phyloP scores from a whole-genome alignment of 2,113 vertebrate genomes.

The Pangasianodon hypophthalmus region DNA sequence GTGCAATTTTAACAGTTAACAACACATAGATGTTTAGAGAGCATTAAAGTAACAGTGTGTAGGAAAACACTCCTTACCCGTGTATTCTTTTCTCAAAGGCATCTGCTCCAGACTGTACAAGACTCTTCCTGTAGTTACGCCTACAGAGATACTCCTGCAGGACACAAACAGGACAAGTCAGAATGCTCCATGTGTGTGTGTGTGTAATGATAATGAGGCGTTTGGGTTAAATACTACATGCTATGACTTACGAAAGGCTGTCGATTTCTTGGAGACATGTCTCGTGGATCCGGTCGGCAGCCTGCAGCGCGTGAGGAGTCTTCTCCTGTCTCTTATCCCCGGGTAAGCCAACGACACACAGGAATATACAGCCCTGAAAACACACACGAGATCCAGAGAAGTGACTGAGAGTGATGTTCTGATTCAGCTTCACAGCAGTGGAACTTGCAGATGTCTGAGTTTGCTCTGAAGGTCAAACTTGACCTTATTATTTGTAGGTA shows the following conservation, averaged over 20 bases:
- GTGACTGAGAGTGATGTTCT: not conserved
- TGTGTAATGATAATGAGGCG: not conserved
- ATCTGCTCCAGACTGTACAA: conserved; percentile 72
- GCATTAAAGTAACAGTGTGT: not conserved
- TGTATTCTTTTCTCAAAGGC: conserved; percentile 67
- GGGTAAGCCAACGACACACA: conserved; percentile 68
- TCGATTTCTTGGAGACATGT: conserved; percentile 54
- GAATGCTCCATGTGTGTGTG: not conserved
- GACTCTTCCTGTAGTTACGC: conserved; percentile 65
- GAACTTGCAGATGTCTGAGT: too few species aligned
- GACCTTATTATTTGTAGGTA: too few species aligned
- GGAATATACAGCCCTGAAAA: conserved; percentile 68
- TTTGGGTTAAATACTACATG: not conserved
- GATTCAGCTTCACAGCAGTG: not conserved
- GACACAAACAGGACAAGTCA: not conserved
- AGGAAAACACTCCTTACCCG: conserved; percentile 58
- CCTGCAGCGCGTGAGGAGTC: conserved; percentile 61
- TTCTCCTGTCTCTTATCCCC: conserved; percentile 66
- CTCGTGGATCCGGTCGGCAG: conserved; percentile 61
- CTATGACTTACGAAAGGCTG: conserved; percentile 29
- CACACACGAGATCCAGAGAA: not conserved
- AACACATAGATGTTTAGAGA: not conserved
- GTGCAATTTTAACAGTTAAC: not conserved
- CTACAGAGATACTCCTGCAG: conserved; percentile 64
- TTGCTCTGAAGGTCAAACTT: too few species aligned